phyloP scores from a whole-genome alignment of 1,140 invertebrate species.

The Drosophila takahashii region DNA sequence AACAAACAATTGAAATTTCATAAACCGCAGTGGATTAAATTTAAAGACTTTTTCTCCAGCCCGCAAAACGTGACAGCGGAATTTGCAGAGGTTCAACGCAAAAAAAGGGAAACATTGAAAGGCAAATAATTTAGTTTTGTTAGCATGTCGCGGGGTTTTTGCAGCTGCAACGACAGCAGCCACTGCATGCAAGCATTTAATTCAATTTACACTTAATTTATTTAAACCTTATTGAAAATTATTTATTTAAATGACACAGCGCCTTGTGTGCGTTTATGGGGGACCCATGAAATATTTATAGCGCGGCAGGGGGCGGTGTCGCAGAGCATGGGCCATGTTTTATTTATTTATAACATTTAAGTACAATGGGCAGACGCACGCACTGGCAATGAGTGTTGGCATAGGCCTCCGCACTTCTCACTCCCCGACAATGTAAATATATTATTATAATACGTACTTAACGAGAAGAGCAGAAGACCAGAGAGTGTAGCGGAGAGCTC shows the following conservation, averaged over 20 bases:
- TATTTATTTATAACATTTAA: constrained; percentile 77
- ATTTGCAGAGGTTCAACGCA: neutral
- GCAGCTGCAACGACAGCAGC: constrained; percentile 16
- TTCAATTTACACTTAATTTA: constrained; percentile 69
- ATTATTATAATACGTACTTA: constrained; percentile 79
- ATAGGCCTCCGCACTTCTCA: constrained; percentile 23
- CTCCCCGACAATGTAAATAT: constrained; percentile 62
- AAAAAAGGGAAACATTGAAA: constrained; percentile 13
- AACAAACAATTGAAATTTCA: constrained; percentile 16
- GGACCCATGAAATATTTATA: constrained; percentile 64
- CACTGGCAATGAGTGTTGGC: constrained; percentile 57
- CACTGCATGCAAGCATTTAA: constrained; percentile 57
- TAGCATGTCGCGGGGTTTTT: constrained; percentile 14
- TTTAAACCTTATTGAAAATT: constrained; percentile 66
- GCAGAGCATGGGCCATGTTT: constrained; percentile 57
- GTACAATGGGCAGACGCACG: constrained; percentile 59
- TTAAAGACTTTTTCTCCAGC: constrained; percentile 6
- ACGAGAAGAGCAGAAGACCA: constrained; percentile 37
- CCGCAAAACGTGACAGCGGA: neutral
- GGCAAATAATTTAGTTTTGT: constrained; percentile 28
- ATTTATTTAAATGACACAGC: constrained; percentile 67
- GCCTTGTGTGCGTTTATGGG: constrained; percentile 14
- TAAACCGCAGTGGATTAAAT: constrained; percentile 9
- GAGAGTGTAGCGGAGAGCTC: constrained; percentile 27
- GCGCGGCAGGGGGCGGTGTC: constrained; percentile 10